phyloP scores from a whole-genome alignment of 1,140 invertebrate genomes.

The Procambarus clarkii region DNA sequence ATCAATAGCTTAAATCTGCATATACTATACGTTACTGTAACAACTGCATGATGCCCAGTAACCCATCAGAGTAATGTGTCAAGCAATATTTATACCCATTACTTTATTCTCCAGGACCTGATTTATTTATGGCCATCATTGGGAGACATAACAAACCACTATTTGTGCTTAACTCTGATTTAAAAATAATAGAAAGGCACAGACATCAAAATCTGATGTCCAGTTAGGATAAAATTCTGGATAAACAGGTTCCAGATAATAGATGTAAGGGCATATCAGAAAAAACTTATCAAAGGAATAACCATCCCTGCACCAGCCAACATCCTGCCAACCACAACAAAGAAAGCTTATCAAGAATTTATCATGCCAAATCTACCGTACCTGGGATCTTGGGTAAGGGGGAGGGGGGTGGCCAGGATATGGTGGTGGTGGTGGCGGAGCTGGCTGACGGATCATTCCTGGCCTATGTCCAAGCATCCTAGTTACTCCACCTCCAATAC shows the following conservation, averaged over 20 bases:
- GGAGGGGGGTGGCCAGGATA: constrained; percentile 57
- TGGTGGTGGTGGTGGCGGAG: constrained; percentile 45
- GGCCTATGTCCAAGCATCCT: constrained; percentile 35
- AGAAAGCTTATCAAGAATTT: constrained; percentile 38
- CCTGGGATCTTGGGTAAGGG: constrained; percentile 56
- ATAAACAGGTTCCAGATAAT: constrained; percentile 12
- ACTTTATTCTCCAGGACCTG: neutral
- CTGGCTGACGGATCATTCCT: constrained; percentile 45
- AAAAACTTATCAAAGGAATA: constrained; percentile 27
- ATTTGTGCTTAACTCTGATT: neutral
- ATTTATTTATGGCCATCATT: neutral
- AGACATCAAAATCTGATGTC: neutral
- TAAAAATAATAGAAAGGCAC: neutral
- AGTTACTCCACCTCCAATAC: constrained; percentile 19
- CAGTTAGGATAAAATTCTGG: neutral
- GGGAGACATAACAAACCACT: neutral
- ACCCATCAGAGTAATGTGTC: constrained; percentile 32
- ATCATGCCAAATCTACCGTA: constrained; percentile 38
- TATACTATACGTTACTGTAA: neutral
- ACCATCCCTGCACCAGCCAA: constrained; percentile 60
- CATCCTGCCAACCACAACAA: constrained; percentile 58
- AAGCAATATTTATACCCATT: constrained; percentile 6
- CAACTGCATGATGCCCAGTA: neutral
- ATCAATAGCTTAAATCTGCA: neutral
- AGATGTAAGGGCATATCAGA: constrained; percentile 3